phyloP scores from a whole-genome alignment of 2,113 vertebrate genomes.

The Nerophis ophidion region DNA sequence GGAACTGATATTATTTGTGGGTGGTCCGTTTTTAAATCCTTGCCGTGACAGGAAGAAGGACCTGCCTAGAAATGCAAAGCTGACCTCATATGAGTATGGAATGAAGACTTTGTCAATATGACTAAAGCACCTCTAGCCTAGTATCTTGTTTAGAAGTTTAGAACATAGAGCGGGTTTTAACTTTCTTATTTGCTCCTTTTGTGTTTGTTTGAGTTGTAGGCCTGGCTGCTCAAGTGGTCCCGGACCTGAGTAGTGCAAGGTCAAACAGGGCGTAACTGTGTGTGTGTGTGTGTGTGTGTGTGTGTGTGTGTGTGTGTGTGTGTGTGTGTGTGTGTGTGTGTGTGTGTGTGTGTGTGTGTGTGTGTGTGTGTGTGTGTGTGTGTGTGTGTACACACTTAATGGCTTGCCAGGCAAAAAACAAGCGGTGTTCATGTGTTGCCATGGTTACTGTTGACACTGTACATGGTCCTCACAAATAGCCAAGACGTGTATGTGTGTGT shows the following conservation, averaged over 20 bases:
- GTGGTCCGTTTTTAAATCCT: background rate
- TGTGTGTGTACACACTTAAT: background rate
- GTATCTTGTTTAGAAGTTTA: too few relatives aligned
- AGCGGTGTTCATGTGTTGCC: conserved; percentile 24
- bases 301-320: too few relatives aligned
- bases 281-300: too few relatives aligned
- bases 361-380: background rate
- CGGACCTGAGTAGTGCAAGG: conserved; percentile 1
- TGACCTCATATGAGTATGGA: background rate
- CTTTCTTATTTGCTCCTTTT: background rate
- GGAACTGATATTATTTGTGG: too few relatives aligned
- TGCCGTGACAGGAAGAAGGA: background rate
- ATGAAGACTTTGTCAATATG: too few relatives aligned
- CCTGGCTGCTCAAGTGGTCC: conserved; percentile 3
- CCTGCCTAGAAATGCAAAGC: background rate
- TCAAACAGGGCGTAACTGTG: conserved; percentile 5
- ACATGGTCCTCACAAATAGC: background rate
- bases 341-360: conserved; percentile 4
- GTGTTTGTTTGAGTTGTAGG: background rate
- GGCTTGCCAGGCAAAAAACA: conserved; percentile 14
- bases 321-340: too few relatives aligned
- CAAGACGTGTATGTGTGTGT: too few relatives aligned
- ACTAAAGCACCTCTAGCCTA: too few relatives aligned
- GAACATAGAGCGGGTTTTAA: too few relatives aligned
- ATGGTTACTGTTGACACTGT: conserved; percentile 60